Evolutionary conservation across 2,797 vertebrate species (phyloP).

Genomic region (Austrolebias charrua): DNA sequence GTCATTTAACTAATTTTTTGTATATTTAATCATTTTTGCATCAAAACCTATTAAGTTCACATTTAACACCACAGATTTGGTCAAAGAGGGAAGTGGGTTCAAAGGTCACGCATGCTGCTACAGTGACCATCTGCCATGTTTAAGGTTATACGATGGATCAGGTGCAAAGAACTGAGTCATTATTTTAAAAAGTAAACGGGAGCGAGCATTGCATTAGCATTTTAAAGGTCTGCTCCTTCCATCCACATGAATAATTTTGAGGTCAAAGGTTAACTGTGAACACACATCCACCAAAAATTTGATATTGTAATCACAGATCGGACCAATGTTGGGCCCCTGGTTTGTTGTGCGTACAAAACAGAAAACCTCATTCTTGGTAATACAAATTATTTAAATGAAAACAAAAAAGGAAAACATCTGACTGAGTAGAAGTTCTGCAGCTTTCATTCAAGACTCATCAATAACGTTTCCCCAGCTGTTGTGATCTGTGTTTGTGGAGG

Average conservation of each 20-base stretch:
- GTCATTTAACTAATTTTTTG: no score
- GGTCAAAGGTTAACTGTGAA: conserved; percentile 17
- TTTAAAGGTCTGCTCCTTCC: conserved; percentile 20
- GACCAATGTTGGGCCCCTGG: not conserved
- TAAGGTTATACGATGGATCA: conserved; percentile 19
- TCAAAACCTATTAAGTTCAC: not conserved
- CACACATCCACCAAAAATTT: not conserved
- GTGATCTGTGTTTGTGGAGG: no score
- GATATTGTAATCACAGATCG: not conserved
- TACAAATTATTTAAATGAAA: no score
- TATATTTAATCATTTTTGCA: not conserved
- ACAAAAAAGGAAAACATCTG: no score
- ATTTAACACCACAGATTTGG: not conserved
- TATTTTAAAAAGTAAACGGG: not conserved
- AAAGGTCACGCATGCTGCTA: conserved; percentile 32
- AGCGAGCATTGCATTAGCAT: conserved; percentile 21
- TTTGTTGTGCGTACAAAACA: no score
- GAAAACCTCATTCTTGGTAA: no score
- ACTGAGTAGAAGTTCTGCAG: no score
- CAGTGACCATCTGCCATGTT: conserved; percentile 51
- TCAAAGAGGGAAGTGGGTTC: conserved; percentile 12
- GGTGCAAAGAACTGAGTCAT: not conserved
- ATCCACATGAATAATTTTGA: conserved; percentile 1
- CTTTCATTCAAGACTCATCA: no score
- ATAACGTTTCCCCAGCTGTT: no score